Conservation (phyloP, 2,888 invertebrate species). For the Xestia sexstrigata region DNA sequence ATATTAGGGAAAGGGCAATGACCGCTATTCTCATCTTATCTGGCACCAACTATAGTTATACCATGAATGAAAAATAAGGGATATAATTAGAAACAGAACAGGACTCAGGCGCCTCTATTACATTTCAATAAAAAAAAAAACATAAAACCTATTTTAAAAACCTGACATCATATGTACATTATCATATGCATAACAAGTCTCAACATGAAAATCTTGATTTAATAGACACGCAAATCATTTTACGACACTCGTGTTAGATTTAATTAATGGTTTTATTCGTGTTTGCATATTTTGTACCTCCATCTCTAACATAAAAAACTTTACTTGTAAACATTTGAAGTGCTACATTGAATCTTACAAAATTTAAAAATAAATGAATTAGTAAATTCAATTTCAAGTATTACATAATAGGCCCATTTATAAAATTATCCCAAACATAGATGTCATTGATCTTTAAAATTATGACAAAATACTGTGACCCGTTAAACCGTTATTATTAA, state of each 20-base stretch:
- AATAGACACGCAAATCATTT: constrained; percentile 21
- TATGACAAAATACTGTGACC: not conserved
- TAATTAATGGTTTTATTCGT: constrained; percentile 15
- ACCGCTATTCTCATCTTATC: too few relatives aligned
- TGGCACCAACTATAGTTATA: too few relatives aligned
- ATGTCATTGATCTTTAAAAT: too few relatives aligned
- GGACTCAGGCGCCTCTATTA: not conserved
- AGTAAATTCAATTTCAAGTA: not conserved
- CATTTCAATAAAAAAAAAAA: not conserved
- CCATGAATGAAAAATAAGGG: not conserved
- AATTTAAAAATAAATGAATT: not conserved
- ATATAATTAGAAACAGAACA: not conserved
- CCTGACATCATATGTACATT: not conserved
- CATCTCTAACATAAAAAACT: not conserved
- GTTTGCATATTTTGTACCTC: not conserved
- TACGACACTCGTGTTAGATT: not conserved
- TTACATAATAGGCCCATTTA: not conserved
- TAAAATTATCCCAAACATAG: too few relatives aligned
- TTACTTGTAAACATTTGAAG: not conserved
- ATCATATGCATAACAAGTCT: not conserved
- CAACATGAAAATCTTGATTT: not conserved
- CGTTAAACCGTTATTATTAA: not conserved
- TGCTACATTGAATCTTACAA: not conserved
- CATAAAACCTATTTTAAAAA: not conserved
- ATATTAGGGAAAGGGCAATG: too few relatives aligned